Evolutionary conservation across 2,113 vertebrate genomes (phyloP).

Genomic region (Marmota monax): DNA sequence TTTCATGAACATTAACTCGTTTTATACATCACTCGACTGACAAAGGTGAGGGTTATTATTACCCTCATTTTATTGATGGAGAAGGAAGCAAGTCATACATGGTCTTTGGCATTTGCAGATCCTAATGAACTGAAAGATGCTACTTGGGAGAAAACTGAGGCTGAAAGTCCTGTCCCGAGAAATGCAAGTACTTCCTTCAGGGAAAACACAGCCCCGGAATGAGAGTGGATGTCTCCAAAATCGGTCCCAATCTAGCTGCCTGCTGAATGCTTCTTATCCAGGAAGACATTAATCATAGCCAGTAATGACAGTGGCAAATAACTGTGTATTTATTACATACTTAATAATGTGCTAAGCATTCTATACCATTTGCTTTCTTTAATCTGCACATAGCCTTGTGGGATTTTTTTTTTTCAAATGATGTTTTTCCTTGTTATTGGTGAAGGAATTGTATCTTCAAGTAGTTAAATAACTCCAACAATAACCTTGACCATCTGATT

Average conservation of each 20-base stretch:
- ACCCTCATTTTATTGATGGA: constrained; percentile 6
- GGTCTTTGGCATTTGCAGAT: background rate
- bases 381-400: background rate
- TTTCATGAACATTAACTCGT: constrained; percentile 46
- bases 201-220: fast-evolving
- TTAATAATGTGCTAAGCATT: background rate
- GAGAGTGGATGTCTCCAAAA: background rate
- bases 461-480: background rate
- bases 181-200: background rate
- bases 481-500: background rate
- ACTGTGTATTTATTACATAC: fast-evolving
- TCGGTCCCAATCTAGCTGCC: background rate
- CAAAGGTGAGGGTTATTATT: constrained; percentile 31
- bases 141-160: background rate
- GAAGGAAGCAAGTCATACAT: background rate
- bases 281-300: background rate
- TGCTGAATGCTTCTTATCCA: background rate
- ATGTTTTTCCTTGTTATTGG: background rate
- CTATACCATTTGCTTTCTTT: background rate
- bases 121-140: background rate
- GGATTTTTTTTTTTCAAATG: too few relatives aligned
- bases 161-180: background rate
- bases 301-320: fast-evolving
- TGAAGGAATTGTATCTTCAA: background rate
- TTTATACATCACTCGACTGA: background rate